phyloP scores from a whole-genome alignment of 1,140 invertebrate genomes.

The Geopemphigus sp. region DNA sequence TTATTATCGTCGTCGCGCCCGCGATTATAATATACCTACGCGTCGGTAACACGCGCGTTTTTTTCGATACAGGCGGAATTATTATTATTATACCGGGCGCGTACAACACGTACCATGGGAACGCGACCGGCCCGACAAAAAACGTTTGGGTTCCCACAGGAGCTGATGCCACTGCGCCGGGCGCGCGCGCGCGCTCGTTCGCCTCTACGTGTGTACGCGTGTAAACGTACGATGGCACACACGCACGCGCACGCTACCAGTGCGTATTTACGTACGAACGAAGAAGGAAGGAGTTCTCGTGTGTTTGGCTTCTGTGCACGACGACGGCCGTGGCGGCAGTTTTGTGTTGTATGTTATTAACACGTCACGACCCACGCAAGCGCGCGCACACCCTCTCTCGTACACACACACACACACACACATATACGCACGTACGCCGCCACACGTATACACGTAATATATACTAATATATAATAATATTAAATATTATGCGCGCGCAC shows the following conservation, averaged over 20 bases:
- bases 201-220: too few relatives aligned
- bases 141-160: constrained; percentile 34
- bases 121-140: constrained; percentile 6
- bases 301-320: not conserved
- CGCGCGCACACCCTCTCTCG: not conserved
- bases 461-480: not conserved
- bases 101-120: constrained; percentile 28
- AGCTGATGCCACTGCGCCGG: constrained; percentile 24
- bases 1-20: constrained; percentile 14
- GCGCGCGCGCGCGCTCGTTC: too few relatives aligned
- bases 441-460: too few relatives aligned
- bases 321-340: constrained; percentile 3
- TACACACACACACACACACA: too few relatives aligned
- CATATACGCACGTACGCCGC: too few relatives aligned
- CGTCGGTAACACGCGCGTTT: too few relatives aligned
- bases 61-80: not conserved
- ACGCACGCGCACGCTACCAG: too few relatives aligned
- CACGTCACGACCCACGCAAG: constrained; percentile 45
- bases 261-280: too few relatives aligned
- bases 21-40: too few relatives aligned
- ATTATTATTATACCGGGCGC: constrained; percentile 31
- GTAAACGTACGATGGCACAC: too few relatives aligned
- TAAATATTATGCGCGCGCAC: constrained; percentile 25
- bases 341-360: constrained; percentile 36
- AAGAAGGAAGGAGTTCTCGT: not conserved